Percentiles rank a stretch among this genome's conserved stretches.
phyloP scores from a whole-genome alignment of 2,113 vertebrate species.

The Oryzias melastigma region DNA sequence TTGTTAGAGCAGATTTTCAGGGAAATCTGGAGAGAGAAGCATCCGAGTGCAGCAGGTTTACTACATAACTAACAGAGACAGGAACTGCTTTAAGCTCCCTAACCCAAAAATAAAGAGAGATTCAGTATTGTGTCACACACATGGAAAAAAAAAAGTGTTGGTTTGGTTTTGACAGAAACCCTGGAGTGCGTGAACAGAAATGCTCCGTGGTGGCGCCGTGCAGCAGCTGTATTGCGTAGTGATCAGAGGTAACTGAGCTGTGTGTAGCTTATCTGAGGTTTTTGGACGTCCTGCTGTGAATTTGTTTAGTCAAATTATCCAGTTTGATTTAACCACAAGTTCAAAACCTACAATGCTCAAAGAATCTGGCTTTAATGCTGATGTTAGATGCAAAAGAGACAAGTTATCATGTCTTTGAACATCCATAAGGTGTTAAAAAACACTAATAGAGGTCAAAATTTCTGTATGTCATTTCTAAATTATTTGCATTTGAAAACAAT shows the following conservation, averaged over 20 bases:
- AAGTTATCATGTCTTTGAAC: neutral
- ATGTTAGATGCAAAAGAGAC: constrained; percentile 27
- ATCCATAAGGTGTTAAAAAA: too few relatives aligned
- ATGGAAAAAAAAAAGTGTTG: constrained; percentile 23
- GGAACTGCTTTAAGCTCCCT: neutral
- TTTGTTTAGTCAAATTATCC: constrained; percentile 26
- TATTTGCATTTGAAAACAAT: too few relatives aligned
- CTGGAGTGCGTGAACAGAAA: constrained; percentile 47
- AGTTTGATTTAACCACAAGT: constrained; percentile 12
- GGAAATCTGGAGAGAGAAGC: neutral
- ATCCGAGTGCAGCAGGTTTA: constrained; percentile 16
- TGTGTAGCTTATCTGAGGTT: constrained; percentile 79
- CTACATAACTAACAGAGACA: constrained; percentile 9
- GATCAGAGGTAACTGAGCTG: constrained; percentile 81
- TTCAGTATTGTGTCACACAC: constrained; percentile 49
- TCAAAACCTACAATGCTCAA: constrained; percentile 15
- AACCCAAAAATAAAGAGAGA: constrained; percentile 6
- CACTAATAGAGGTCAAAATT: too few relatives aligned
- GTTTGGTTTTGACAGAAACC: constrained; percentile 41
- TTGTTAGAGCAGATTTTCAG: neutral
- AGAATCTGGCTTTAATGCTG: neutral
- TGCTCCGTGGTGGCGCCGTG: constrained; percentile 59
- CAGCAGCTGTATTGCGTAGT: constrained; percentile 77
- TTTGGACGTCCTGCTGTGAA: constrained; percentile 28
- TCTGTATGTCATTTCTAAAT: too few relatives aligned